phyloP scores from a whole-genome alignment of 2,113 vertebrate species.

The Melierax canorus region DNA sequence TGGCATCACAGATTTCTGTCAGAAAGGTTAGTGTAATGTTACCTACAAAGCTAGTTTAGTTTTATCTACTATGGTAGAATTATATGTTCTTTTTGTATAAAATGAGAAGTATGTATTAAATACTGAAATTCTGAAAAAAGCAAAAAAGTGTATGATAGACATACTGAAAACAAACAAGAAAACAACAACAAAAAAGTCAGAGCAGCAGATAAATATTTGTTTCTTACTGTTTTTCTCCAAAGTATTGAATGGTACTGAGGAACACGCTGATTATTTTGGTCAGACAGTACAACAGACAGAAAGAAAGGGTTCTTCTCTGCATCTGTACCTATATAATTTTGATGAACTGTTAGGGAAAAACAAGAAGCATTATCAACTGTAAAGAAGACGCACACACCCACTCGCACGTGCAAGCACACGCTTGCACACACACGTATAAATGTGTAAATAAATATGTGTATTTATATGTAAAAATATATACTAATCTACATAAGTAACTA shows the following conservation, averaged over 20 bases:
- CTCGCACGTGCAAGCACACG: fast-evolving
- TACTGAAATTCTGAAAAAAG: not conserved
- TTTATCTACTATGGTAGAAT: not conserved
- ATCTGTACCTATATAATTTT: constrained; percentile 94
- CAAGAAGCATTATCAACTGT: not conserved
- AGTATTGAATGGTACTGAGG: constrained; percentile 96
- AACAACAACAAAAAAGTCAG: not conserved
- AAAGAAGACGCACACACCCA: not conserved
- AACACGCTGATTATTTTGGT: constrained; percentile 95
- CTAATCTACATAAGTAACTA: not conserved
- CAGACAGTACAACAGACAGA: constrained; percentile 94
- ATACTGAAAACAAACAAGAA: not conserved
- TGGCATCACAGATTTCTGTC: not conserved
- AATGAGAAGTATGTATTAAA: not conserved
- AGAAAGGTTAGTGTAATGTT: not conserved
- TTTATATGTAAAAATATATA: not conserved
- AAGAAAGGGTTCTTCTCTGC: constrained; percentile 96
- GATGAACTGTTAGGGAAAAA: constrained; percentile 83
- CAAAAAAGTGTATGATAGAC: not conserved
- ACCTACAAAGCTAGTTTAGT: not conserved
- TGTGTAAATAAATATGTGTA: not conserved
- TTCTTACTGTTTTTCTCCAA: constrained; percentile 94
- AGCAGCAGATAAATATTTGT: not conserved
- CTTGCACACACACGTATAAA: not conserved
- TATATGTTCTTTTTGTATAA: not conserved